Conservation (phyloP, 2,888 invertebrate species). For the Pterobdella sp. region DNA sequence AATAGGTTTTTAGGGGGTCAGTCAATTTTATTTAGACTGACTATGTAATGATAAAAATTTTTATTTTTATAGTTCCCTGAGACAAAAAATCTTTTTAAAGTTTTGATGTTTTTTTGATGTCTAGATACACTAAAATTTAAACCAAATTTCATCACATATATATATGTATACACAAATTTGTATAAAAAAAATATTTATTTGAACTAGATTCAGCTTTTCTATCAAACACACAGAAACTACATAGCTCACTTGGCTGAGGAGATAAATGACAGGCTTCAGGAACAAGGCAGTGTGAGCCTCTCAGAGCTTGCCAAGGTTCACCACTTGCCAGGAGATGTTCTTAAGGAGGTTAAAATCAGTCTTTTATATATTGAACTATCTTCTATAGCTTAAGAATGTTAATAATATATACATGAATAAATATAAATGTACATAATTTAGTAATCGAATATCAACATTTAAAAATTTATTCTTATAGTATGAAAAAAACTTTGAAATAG, state of each 20-base stretch:
- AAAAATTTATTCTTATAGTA: no score
- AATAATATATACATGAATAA: no score
- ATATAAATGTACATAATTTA: no score
- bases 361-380: no score
- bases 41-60: no score
- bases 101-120: slow-evolving; percentile 5
- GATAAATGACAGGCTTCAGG: slow-evolving; percentile 77
- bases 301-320: slow-evolving; percentile 78
- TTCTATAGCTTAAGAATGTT: no score
- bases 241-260: slow-evolving; percentile 74
- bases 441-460: no score
- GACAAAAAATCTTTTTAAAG: no score
- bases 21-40: no score
- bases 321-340: slow-evolving; percentile 74
- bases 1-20: no score
- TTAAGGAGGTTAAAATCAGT: slow-evolving; percentile 24
- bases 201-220: background rate
- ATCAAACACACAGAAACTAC: slow-evolving; percentile 58
- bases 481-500: no score
- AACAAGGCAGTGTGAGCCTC: slow-evolving; percentile 70
- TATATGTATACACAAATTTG: background rate
- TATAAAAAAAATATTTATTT: background rate
- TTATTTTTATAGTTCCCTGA: no score
- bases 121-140: background rate
- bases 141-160: background rate